These are phyloP conservation scores for Enteromius fasciolatus DNA, from an alignment of 2,797 vertebrate genomes.

Conservation along the genomic window DNA sequence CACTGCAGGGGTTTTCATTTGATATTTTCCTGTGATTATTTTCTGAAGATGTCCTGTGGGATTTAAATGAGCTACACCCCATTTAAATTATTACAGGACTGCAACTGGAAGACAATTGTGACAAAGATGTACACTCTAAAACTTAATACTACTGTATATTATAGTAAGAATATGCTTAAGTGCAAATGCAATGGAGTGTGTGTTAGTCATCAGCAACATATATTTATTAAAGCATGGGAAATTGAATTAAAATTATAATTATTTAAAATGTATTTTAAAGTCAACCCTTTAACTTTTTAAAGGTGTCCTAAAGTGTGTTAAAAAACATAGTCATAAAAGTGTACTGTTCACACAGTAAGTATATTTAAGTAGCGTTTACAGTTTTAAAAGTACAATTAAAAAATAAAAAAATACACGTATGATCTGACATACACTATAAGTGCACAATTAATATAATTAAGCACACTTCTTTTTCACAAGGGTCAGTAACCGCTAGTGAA, in stretches of 20 bases:
- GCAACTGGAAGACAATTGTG: neutral
- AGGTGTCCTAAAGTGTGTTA: too few species aligned
- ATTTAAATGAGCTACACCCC: neutral
- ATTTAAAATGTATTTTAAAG: too few species aligned
- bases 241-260: too few species aligned
- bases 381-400: too few species aligned
- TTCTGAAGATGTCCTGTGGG: conserved; percentile 1
- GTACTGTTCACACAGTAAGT: too few species aligned
- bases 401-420: neutral
- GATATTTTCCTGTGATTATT: conserved; percentile 6
- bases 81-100: neutral
- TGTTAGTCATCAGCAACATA: too few species aligned
- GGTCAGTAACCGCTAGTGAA: neutral
- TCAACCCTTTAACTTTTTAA: too few species aligned
- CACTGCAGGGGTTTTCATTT: neutral
- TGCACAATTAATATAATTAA: neutral
- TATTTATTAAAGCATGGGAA: too few species aligned
- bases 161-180: too few species aligned
- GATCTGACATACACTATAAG: neutral
- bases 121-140: neutral
- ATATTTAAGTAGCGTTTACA: neutral
- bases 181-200: too few species aligned
- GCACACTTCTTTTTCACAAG: neutral
- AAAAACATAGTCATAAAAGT: too few species aligned
- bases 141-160: too few species aligned